phyloP scores from a whole-genome alignment of 2,797 vertebrate species.

The Tenualosa ilisha region DNA sequence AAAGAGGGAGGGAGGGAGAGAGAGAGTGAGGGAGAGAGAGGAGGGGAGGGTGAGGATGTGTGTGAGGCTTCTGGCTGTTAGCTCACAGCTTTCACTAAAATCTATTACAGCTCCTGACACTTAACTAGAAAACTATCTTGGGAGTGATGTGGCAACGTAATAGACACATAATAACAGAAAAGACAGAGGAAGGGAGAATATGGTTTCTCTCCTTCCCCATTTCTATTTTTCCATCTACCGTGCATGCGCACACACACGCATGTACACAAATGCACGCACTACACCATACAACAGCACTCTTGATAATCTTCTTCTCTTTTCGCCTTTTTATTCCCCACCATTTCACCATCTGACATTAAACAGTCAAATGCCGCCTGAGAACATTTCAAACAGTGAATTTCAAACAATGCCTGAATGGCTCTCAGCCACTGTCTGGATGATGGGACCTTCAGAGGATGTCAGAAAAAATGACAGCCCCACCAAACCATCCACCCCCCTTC shows the following conservation, averaged over 20 bases:
- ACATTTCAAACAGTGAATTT: conserved; percentile 23
- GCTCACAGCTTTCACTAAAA: conserved; percentile 49
- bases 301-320: neutral
- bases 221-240: neutral
- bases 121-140: conserved; percentile 22
- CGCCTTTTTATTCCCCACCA: neutral
- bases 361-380: neutral
- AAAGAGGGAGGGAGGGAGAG: neutral
- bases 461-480: conserved; percentile 13
- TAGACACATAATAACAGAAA: conserved; percentile 18
- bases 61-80: conserved; percentile 39
- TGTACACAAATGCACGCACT: neutral
- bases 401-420: conserved; percentile 20
- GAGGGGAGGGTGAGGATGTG: neutral
- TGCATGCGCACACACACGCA: too few relatives aligned
- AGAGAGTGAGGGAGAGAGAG: neutral
- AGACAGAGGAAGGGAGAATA: conserved; percentile 16
- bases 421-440: conserved; percentile 7
- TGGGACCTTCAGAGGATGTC: conserved; percentile 21
- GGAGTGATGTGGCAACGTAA: conserved; percentile 18
- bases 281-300: neutral
- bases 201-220: neutral
- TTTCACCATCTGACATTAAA: conserved; percentile 22
- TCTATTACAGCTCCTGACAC: conserved; percentile 35
- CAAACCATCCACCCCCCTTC: neutral